Percentiles rank a stretch among this genome's conserved stretches.
Conservation (phyloP, 2,888 invertebrate genomes). For the Margaritifera margaritifera region DNA sequence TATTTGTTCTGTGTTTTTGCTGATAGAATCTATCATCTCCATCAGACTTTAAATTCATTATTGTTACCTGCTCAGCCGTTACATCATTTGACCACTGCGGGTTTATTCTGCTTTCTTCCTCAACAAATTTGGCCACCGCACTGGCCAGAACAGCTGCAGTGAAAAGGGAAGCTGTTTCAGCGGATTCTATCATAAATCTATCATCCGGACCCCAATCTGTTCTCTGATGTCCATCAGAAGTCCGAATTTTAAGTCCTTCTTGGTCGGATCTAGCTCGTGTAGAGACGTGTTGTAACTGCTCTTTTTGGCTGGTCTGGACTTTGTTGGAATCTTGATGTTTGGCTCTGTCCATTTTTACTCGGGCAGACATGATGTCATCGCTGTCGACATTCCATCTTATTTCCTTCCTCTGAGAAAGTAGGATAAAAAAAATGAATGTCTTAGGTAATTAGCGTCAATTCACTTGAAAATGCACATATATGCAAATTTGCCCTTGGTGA, state of each 20-base stretch:
- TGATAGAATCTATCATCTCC: too few species aligned
- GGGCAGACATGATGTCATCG: not conserved
- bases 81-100: conserved; percentile 11
- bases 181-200: not conserved
- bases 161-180: conserved; percentile 35
- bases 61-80: conserved; percentile 13
- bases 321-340: not conserved
- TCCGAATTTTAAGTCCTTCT: conserved; percentile 20
- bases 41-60: too few species aligned
- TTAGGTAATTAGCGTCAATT: too few species aligned
- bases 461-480: too few species aligned
- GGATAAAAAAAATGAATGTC: not conserved
- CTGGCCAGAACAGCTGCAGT: conserved; percentile 44
- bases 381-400: conserved; percentile 30
- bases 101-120: conserved; percentile 22
- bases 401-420: conserved; percentile 21
- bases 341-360: conserved; percentile 4
- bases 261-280: conserved; percentile 13
- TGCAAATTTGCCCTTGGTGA: too few species aligned
- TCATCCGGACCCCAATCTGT: too few species aligned
- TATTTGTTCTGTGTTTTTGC: too few species aligned
- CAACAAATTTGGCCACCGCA: conserved; percentile 40
- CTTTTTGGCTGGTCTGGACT: not conserved
- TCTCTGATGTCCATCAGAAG: too few species aligned
- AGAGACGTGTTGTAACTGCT: not conserved